phyloP scores from a whole-genome alignment of 2,797 vertebrate genomes.

The Schizothorax lantsangensis region DNA sequence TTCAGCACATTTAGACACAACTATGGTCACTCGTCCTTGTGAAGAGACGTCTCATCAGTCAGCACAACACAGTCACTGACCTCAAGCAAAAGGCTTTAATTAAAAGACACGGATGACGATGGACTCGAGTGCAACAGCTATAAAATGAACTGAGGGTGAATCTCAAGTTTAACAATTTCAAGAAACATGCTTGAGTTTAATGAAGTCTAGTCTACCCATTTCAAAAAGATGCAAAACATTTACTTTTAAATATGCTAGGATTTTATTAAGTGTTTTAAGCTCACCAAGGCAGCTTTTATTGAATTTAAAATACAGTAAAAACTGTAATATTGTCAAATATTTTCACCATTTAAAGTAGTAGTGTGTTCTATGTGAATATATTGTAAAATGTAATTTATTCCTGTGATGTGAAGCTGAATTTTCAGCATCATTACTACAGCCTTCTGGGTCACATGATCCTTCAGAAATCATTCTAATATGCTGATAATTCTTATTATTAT shows the following conservation, averaged over 20 bases:
- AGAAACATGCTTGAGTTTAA: background rate
- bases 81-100: background rate
- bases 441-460: background rate
- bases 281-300: background rate
- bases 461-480: background rate
- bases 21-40: background rate
- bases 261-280: background rate
- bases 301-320: background rate
- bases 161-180: background rate
- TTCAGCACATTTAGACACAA: background rate
- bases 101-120: background rate
- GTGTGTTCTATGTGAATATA: background rate
- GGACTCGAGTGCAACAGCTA: background rate
- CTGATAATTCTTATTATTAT: background rate
- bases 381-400: background rate
- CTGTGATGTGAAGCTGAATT: background rate
- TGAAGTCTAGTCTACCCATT: background rate
- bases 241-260: no score
- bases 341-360: background rate
- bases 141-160: background rate
- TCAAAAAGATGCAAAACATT: background rate
- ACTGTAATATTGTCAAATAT: background rate
- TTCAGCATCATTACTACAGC: background rate
- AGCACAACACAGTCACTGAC: background rate
- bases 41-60: slow-evolving; percentile 5